These are phyloP conservation scores for Neodontobutis hainanensis DNA, from an alignment of 2,113 vertebrate species.

Conservation along the genomic window DNA sequence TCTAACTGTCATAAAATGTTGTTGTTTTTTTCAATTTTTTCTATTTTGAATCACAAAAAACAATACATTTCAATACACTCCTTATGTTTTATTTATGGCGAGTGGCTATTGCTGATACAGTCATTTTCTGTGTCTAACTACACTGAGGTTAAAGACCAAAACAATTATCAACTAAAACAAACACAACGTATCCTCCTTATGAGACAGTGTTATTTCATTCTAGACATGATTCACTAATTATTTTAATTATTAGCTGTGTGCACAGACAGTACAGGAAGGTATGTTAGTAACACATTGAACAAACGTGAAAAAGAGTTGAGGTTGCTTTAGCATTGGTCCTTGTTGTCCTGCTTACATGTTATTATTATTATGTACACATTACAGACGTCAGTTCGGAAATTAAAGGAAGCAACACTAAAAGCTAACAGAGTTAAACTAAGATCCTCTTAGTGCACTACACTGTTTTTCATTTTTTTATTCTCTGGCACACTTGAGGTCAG, in stretches of 20 bases:
- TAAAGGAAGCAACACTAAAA: no score
- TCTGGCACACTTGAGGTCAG: slow-evolving; percentile 27
- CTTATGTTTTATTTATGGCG: slow-evolving; percentile 15
- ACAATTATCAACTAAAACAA: slow-evolving; percentile 54
- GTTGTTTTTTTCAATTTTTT: no score
- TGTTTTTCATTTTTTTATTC: neutral
- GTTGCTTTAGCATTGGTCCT: no score
- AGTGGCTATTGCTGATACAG: slow-evolving; percentile 1
- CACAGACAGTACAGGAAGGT: neutral
- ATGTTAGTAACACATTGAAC: neutral
- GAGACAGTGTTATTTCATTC: slow-evolving; percentile 52
- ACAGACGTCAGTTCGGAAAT: neutral
- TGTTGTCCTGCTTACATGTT: no score
- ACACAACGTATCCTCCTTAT: slow-evolving; percentile 44
- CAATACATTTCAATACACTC: neutral
- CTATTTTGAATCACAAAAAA: no score
- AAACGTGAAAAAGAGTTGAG: neutral
- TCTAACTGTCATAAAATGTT: no score
- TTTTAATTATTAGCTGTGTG: slow-evolving; percentile 31
- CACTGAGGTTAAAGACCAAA: slow-evolving; percentile 32
- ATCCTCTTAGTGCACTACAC: no score
- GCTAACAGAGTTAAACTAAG: no score
- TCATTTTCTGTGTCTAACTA: slow-evolving; percentile 8
- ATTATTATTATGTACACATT: neutral
- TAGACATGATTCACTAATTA: slow-evolving; percentile 61